Conservation (phyloP, 53 echinoderm and acorn worm genomes). For the Luidia sarsii region DNA sequence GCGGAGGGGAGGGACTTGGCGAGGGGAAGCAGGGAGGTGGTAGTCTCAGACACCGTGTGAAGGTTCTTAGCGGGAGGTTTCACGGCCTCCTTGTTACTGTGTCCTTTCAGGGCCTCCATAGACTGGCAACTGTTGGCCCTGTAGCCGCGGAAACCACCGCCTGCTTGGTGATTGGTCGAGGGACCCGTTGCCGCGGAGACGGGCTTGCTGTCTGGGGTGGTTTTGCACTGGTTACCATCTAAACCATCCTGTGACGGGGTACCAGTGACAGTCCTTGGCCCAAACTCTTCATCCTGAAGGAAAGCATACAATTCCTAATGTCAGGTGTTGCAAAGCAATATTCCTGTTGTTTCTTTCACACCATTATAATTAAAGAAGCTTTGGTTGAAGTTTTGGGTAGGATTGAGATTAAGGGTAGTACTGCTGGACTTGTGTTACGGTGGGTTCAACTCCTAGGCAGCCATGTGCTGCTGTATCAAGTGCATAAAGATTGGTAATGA, state of each 20-base stretch:
- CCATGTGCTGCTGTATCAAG: background rate
- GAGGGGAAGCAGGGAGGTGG: conserved; percentile 24
- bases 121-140: conserved; percentile 53
- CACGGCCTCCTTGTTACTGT: background rate
- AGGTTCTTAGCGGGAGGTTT: conserved; percentile 19
- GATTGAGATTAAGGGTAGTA: no score
- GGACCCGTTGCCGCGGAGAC: background rate
- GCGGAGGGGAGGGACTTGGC: background rate
- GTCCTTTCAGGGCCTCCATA: conserved; percentile 31
- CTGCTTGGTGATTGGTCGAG: conserved; percentile 2
- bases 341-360: no score
- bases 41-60: conserved; percentile 52
- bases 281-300: conserved; percentile 31
- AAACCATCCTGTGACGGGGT: background rate
- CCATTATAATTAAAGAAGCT: no score
- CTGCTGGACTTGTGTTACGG: background rate
- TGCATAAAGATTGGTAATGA: no score
- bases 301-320: no score
- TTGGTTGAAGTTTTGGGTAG: no score
- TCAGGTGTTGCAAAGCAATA: no score
- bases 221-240: background rate
- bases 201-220: background rate
- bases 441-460: background rate
- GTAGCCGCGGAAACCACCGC: conserved; percentile 38
- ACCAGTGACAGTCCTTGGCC: background rate